phyloP scores from a whole-genome alignment of 2,888 invertebrate species.

The Microctonus hyperodae region DNA sequence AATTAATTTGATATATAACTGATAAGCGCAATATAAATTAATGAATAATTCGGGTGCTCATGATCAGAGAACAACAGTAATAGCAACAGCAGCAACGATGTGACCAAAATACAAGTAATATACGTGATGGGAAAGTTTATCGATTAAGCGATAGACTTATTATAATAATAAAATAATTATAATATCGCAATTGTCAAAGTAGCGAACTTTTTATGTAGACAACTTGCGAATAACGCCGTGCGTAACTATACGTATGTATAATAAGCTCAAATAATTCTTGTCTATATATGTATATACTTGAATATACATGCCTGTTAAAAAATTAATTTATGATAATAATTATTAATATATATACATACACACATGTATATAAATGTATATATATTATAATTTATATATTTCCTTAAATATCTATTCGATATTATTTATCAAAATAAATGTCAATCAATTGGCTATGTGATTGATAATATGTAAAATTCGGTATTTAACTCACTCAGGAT shows the following conservation, averaged over 20 bases:
- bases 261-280: not conserved
- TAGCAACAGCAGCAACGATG: conserved; percentile 22
- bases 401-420: not conserved
- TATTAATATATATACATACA: not conserved
- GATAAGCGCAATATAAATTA: not conserved
- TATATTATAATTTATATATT: not conserved
- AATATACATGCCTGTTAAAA: not conserved
- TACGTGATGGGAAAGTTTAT: not conserved
- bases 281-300: not conserved
- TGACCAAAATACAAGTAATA: not conserved
- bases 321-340: not conserved
- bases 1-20: not conserved
- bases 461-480: not conserved
- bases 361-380: not conserved
- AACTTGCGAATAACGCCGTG: not conserved
- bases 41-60: conserved; percentile 20
- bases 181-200: not conserved
- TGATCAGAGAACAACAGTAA: conserved; percentile 15
- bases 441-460: not conserved
- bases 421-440: not conserved
- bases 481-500: conserved; percentile 76
- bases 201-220: not conserved
- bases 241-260: not conserved
- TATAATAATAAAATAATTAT: not conserved
- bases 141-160: not conserved